Conservation (phyloP, 2,888 invertebrate species). For the Tineola bisselliella region DNA sequence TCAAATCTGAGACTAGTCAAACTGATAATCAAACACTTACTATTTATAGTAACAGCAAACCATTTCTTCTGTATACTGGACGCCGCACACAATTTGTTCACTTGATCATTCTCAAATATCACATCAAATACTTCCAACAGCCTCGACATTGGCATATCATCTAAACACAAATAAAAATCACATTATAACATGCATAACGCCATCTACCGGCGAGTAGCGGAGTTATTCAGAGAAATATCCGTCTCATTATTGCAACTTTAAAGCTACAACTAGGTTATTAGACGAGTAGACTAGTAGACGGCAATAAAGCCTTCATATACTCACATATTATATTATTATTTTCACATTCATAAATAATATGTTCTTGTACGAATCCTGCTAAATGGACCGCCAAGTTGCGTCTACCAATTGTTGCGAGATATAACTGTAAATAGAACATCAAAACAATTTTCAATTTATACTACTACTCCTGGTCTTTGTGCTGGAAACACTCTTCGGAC, state of each 20-base stretch:
- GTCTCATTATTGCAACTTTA: too few species aligned
- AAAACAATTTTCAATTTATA: too few species aligned
- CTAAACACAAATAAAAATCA: conserved; percentile 17
- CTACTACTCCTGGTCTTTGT: too few species aligned
- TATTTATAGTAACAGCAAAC: conserved; percentile 19
- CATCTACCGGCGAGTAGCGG: too few species aligned
- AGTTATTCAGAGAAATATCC: not conserved
- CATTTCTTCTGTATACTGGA: conserved; percentile 38
- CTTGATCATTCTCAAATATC: conserved; percentile 20
- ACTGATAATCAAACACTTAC: not conserved
- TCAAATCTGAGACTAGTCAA: too few species aligned
- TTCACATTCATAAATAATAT: not conserved
- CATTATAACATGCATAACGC: too few species aligned
- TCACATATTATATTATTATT: not conserved
- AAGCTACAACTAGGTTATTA: too few species aligned
- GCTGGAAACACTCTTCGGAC: too few species aligned
- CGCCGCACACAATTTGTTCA: conserved; percentile 25
- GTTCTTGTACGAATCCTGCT: conserved; percentile 17
- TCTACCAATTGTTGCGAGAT: conserved; percentile 24
- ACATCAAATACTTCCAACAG: conserved; percentile 33
- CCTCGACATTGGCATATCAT: conserved; percentile 37
- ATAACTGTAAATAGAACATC: conserved; percentile 28
- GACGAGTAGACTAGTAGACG: too few species aligned
- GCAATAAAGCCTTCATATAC: not conserved
- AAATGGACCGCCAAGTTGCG: conserved; percentile 24